These are phyloP conservation scores for Caenorhabditis sp. DNA, from an alignment of 2,888 invertebrate genomes.

Conservation along the genomic window DNA sequence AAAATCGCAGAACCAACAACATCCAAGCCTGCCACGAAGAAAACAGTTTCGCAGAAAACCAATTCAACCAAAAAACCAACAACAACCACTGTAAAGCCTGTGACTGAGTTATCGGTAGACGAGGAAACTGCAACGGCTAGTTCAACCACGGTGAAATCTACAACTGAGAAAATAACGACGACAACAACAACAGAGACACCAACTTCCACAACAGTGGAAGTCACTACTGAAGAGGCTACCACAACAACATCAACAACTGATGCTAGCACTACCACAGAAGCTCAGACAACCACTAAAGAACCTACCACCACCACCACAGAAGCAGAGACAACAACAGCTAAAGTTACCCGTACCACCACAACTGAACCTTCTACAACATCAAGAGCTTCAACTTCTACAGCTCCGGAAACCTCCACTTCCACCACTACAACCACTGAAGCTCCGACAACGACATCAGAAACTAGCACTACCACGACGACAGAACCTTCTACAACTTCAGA, in stretches of 20 bases:
- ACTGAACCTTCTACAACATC: constrained; percentile 6
- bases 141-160: constrained; percentile 4
- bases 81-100: constrained; percentile 5
- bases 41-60: not conserved
- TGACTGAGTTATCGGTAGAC: too few species aligned
- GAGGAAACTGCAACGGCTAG: too few species aligned
- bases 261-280: not conserved
- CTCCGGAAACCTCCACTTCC: not conserved
- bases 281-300: constrained; percentile 2
- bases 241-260: not conserved
- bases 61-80: not conserved
- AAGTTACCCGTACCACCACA: constrained; percentile 2
- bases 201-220: not conserved
- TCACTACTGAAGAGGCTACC: not conserved
- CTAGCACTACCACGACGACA: not conserved
- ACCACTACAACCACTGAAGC: constrained; percentile 8
- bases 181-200: not conserved
- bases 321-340: not conserved
- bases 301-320: constrained; percentile 6
- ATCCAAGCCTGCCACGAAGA: constrained; percentile 5
- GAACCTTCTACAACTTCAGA: constrained; percentile 7
- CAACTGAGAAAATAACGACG: constrained; percentile 1
- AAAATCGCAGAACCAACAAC: constrained; percentile 31
- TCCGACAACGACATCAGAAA: constrained; percentile 4
- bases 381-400: not conserved